Percentiles rank a stretch among this genome's conserved stretches.
Evolutionary conservation across 2,113 vertebrate genomes (phyloP).

Genomic region (Cynocephalus volans): DNA sequence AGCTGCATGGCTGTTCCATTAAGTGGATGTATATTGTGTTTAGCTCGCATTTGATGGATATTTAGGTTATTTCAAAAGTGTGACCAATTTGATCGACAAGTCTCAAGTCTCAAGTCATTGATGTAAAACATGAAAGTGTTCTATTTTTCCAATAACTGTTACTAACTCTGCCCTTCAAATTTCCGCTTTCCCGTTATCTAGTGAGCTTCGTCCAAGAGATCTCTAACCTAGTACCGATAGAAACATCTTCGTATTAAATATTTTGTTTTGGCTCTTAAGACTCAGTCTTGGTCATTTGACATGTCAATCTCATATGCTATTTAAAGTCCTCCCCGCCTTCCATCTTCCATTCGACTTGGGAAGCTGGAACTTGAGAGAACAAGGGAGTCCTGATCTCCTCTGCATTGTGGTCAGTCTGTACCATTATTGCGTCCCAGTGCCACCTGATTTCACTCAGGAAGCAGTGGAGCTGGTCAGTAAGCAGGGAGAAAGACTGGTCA

Average conservation of each 20-base stretch:
- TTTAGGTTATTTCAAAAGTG: not conserved
- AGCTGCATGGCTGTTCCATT: not conserved
- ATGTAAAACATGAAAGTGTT: not conserved
- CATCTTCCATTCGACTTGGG: not conserved
- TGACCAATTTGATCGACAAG: not conserved
- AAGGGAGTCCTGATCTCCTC: too few relatives aligned
- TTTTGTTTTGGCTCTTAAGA: not conserved
- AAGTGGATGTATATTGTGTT: not conserved
- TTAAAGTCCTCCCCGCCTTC: not conserved
- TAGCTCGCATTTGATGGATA: not conserved
- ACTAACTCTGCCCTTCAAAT: not conserved
- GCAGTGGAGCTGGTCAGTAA: fast-evolving
- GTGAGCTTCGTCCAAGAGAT: not conserved
- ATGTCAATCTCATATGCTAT: too few relatives aligned
- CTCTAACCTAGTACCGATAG: not conserved
- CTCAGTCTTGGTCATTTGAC: not conserved
- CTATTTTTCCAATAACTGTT: not conserved
- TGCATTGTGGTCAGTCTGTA: not conserved
- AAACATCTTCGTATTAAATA: not conserved
- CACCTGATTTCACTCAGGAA: not conserved
- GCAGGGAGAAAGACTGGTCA: too few relatives aligned
- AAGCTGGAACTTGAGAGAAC: not conserved
- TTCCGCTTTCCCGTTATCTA: not conserved
- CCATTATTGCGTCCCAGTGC: fast-evolving
- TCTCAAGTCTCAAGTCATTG: not conserved